Percentiles rank a stretch among this genome's conserved stretches.
phyloP scores from a whole-genome alignment of 2,797 vertebrate genomes.

The Macropus fuliginosus region DNA sequence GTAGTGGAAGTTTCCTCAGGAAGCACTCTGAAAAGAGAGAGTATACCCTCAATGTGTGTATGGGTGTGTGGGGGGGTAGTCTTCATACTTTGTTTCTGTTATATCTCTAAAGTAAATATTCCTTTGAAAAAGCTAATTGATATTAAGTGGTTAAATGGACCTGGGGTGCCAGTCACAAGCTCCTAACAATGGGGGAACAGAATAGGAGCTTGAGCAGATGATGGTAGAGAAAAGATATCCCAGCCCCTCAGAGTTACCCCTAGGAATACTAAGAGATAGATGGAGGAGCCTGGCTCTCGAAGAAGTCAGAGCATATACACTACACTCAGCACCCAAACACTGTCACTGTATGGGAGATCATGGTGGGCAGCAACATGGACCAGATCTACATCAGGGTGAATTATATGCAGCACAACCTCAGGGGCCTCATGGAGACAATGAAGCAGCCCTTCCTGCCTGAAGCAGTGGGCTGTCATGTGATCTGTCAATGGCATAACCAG shows the following conservation, averaged over 20 bases:
- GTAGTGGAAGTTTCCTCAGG: not conserved
- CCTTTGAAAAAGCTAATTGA: not conserved
- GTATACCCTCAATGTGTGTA: not conserved
- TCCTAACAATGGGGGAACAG: not conserved
- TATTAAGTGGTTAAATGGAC: not conserved
- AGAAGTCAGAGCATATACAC: not conserved
- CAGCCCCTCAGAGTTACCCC: not conserved
- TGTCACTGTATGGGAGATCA: too few species aligned
- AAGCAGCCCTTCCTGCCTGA: too few species aligned
- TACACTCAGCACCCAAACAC: not conserved
- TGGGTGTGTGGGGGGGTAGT: not conserved
- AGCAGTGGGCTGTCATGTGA: too few species aligned
- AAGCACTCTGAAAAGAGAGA: not conserved
- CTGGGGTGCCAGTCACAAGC: not conserved
- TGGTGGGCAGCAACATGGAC: too few species aligned
- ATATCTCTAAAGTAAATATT: not conserved
- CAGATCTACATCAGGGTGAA: too few species aligned
- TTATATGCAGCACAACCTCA: too few species aligned
- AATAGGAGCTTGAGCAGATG: not conserved
- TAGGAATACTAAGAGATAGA: not conserved
- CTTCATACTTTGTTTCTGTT: not conserved
- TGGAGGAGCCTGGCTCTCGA: not conserved
- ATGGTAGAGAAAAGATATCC: not conserved
- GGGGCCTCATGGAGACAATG: too few species aligned
- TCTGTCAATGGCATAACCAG: not conserved